Base-by-base conservation (phyloP, 1,140 invertebrate genomes). In the Spodoptera litura region DNA sequence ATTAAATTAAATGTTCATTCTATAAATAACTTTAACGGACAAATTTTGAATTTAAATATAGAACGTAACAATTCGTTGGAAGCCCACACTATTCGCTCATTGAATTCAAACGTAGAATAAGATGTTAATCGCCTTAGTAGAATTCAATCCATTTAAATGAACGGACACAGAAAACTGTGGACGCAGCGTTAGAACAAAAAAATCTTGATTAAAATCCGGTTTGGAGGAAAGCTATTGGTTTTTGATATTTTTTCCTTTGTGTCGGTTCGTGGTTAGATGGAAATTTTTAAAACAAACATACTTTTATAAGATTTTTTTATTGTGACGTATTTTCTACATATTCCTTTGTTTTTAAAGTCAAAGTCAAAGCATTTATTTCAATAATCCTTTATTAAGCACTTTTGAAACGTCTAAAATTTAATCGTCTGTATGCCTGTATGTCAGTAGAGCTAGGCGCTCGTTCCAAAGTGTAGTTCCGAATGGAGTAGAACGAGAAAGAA, bases 81-180 rank as follows among this genome's bases (percentile, higher is more conserved):
- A 68, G 64, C 38, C 49, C 20, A 68, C 58, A 59, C 44, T 68
- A 68, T 68, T 68, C 20, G 52, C 52, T 68, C 49, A 68, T 68
- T 52, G 64, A 68, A 68, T 68, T 53, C 49, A 68, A 68, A 68
- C 64, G 64, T 52, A 68, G 64, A 78, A 62, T 71, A 78, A 78
- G 66, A 78, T 61, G 53, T 52, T 72, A 78, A 78, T 78, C 77
- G 66, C 49, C 77, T 78, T 78, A 72, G 77, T 38, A 55, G 49
- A 71, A 78, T 78, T 71, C 59, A 72, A 78, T 38, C 58, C 49
- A 64, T 78, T 78, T 72, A 61, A 62, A 78, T 61, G 68, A 59
- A 58, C 25, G 49, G 49, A 68, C 49, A 51, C 20, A 53, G 64
- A 53, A 64, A 64, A 52, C 64, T 49, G 44, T 31, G 20, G 64